These are phyloP conservation scores for Drosophila acutilabella DNA, from an alignment of 2,888 invertebrate genomes.

Conservation along the genomic window DNA sequence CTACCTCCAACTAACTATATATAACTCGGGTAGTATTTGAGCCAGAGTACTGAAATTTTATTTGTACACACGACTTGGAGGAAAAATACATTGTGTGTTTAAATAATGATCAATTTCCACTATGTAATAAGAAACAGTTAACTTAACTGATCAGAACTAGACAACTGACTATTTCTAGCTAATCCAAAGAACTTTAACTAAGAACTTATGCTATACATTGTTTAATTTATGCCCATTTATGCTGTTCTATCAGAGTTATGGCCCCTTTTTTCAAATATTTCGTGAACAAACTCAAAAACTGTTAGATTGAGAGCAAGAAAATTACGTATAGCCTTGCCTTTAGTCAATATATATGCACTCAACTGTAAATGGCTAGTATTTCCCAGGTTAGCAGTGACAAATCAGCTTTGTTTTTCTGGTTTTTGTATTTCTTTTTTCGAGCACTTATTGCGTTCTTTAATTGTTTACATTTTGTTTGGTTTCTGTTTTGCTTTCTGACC, in stretches of 20 bases:
- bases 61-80: not conserved
- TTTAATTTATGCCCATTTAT: no score
- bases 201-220: not conserved
- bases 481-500: slow-evolving; percentile 38
- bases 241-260: not conserved
- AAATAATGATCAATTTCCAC: no score
- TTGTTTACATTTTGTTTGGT: slow-evolving; percentile 40
- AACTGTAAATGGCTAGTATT: not conserved
- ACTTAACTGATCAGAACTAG: no score
- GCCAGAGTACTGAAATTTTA: not conserved
- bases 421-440: not conserved
- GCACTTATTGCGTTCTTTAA: slow-evolving; percentile 12
- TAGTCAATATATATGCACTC: not conserved
- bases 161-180: no score
- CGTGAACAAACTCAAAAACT: slow-evolving; percentile 1
- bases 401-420: not conserved
- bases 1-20: not conserved
- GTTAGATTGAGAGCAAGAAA: not conserved
- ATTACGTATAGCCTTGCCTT: not conserved
- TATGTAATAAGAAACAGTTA: no score
- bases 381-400: slow-evolving; percentile 20
- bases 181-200: not conserved
- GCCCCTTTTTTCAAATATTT: not conserved
- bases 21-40: not conserved
- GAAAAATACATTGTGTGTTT: no score